Percentiles rank a stretch among this genome's conserved stretches.
These are phyloP conservation scores for Heterocephalus glaber DNA, from an alignment of 2,113 vertebrate species.

Conservation along the genomic window DNA sequence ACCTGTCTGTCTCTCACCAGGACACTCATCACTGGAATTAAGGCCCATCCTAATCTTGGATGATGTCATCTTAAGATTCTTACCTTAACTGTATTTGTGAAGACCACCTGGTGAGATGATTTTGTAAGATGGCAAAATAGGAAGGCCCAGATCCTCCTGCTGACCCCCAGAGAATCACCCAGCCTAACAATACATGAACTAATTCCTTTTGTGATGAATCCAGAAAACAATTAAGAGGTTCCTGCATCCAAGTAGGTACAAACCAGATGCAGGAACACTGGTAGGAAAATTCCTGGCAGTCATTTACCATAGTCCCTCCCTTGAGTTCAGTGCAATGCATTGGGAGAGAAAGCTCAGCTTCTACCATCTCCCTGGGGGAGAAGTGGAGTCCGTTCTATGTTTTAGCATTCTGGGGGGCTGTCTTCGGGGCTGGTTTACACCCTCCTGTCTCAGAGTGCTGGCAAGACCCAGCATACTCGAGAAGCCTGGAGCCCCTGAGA, in stretches of 20 bases:
- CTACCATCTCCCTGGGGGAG: neutral
- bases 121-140: neutral
- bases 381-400: neutral
- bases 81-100: neutral
- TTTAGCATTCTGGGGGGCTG: neutral
- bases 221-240: neutral
- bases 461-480: neutral
- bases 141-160: neutral
- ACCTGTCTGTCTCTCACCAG: neutral
- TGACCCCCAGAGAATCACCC: neutral
- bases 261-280: neutral
- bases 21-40: neutral
- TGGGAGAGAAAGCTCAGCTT: neutral
- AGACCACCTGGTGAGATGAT: neutral
- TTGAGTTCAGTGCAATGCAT: too few relatives aligned
- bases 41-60: neutral
- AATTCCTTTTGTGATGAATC: neutral
- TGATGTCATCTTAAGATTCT: neutral
- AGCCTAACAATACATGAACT: neutral
- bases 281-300: neutral
- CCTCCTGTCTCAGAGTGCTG: neutral
- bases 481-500: neutral
- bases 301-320: neutral
- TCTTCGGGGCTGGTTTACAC: neutral
- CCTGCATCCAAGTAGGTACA: neutral